Conservation (phyloP, 2,797 vertebrate species). For the Spheniscus humboldti region DNA sequence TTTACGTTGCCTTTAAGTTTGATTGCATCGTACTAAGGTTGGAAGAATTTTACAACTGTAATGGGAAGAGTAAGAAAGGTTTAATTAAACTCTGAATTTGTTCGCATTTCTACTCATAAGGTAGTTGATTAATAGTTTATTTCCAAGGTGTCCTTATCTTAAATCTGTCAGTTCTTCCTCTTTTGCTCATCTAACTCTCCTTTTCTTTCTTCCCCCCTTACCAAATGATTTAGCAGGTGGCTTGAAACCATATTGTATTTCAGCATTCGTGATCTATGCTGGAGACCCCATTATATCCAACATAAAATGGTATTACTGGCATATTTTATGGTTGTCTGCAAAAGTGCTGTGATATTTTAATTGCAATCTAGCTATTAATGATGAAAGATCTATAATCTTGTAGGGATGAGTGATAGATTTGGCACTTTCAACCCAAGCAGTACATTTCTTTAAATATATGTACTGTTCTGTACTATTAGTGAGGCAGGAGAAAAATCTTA, state of each 20-base stretch:
- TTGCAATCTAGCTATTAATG: constrained; percentile 14
- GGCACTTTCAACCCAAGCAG: background rate
- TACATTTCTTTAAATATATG: background rate
- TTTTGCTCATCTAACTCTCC: background rate
- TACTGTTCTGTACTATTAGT: background rate
- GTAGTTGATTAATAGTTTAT: background rate
- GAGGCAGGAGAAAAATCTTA: background rate
- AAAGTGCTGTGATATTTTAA: constrained; percentile 26
- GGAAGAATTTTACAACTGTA: background rate
- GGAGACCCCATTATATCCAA: constrained; percentile 10
- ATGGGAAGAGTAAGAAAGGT: background rate
- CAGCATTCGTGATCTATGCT: background rate
- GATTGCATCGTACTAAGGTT: background rate
- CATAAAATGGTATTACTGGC: background rate
- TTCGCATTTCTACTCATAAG: background rate
- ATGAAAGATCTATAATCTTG: background rate
- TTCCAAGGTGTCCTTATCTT: background rate
- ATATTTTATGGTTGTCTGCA: constrained; percentile 18
- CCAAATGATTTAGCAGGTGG: background rate
- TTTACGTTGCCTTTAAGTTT: background rate
- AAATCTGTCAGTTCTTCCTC: background rate
- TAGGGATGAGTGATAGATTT: background rate
- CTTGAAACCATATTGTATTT: background rate
- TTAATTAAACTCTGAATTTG: background rate
- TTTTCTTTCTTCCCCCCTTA: background rate